phyloP scores from a whole-genome alignment of 2,888 invertebrate genomes.

The Oligia latruncula region DNA sequence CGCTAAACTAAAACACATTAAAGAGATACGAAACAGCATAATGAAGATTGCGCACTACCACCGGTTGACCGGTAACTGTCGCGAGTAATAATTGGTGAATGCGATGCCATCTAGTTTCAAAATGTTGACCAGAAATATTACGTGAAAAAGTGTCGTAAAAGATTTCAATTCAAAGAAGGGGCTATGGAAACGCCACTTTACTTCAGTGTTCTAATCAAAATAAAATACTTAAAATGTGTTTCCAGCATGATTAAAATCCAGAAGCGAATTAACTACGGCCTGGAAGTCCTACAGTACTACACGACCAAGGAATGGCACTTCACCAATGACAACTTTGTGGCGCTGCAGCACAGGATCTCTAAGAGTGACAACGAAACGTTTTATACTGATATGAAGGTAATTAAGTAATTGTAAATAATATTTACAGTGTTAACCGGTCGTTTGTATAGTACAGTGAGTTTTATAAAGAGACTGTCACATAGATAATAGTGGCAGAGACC shows the following conservation, averaged over 20 bases:
- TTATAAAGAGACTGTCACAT: not conserved
- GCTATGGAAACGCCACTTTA: too few relatives aligned
- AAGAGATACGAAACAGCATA: too few relatives aligned
- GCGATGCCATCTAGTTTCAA: too few relatives aligned
- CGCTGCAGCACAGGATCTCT: constrained; percentile 88
- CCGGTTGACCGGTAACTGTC: too few relatives aligned
- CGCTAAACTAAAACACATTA: not conserved
- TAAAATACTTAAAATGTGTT: too few relatives aligned
- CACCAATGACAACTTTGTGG: constrained; percentile 90
- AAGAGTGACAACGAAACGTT: constrained; percentile 91
- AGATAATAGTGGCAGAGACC: too few relatives aligned
- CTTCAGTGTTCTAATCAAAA: too few relatives aligned
- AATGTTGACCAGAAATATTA: too few relatives aligned
- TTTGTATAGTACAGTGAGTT: not conserved
- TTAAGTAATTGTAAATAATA: not conserved
- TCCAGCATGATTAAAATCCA: constrained; percentile 92
- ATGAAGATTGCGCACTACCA: not conserved
- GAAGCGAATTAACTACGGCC: constrained; percentile 91
- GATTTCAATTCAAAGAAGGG: too few relatives aligned
- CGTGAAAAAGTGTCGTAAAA: too few relatives aligned
- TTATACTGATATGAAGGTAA: constrained; percentile 87
- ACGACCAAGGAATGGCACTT: constrained; percentile 96
- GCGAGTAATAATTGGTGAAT: not conserved
- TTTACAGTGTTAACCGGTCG: not conserved
- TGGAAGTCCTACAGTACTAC: constrained; percentile 94